These are phyloP conservation scores for Anoplius nigerrimus DNA, from an alignment of 2,888 invertebrate species.

Conservation along the genomic window DNA sequence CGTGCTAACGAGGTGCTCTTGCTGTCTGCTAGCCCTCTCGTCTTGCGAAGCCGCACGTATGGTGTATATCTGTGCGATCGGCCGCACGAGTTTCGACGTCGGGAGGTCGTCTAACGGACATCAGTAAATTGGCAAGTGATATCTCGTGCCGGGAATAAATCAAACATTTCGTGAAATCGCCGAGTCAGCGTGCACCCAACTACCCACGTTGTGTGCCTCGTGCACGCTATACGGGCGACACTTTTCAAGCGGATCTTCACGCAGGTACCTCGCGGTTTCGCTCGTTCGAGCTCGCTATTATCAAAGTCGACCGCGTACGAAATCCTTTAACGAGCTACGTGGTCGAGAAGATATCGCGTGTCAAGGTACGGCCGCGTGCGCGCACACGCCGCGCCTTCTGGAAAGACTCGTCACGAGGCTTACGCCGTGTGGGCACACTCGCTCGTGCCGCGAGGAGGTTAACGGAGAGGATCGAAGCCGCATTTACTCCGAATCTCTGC, in stretches of 20 bases:
- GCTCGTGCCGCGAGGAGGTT: not conserved
- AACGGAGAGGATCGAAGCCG: slow-evolving; percentile 16
- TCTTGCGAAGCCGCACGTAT: slow-evolving; percentile 11
- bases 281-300: not conserved
- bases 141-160: slow-evolving; percentile 8
- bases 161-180: slow-evolving; percentile 47
- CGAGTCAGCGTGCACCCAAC: slow-evolving; percentile 63
- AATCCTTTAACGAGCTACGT: too few relatives aligned
- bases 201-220: slow-evolving; percentile 22
- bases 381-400: slow-evolving; percentile 41
- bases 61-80: not conserved
- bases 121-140: not conserved
- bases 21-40: slow-evolving; percentile 31
- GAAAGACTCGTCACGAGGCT: slow-evolving; percentile 25
- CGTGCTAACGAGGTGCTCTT: slow-evolving; percentile 19
- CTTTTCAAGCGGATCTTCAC: slow-evolving; percentile 12
- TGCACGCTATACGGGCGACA: not conserved
- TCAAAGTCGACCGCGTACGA: too few relatives aligned
- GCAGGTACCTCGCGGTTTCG: slow-evolving; percentile 1
- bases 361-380: slow-evolving; percentile 38
- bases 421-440: not conserved
- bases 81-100: slow-evolving; percentile 1
- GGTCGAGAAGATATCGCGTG: slow-evolving; percentile 7
- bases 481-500: not conserved
- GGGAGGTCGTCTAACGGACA: not conserved